A percentile compares a stretch with the other conserved stretches of the same genome.
Evolutionary conservation across 1,140 invertebrate genomes (phyloP).

Genomic region (Bombus affinis): DNA sequence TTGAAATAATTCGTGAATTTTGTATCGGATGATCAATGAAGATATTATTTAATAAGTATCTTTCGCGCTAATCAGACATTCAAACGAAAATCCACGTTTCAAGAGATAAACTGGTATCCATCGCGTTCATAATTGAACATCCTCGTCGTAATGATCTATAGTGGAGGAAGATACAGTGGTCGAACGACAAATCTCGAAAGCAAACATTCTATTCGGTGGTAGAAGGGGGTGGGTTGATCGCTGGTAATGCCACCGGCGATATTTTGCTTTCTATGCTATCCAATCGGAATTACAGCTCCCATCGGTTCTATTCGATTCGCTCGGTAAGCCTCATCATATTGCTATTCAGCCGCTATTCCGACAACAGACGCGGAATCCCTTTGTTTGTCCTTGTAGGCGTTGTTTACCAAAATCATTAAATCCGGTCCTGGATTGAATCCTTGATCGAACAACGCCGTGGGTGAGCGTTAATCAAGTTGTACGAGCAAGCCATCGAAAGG

Average conservation of each 20-base stretch:
- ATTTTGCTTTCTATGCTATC: slow-evolving; percentile 15
- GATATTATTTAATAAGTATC: background rate
- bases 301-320: slow-evolving; percentile 1
- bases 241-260: background rate
- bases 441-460: slow-evolving; percentile 14
- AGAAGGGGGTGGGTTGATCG: background rate
- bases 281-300: slow-evolving; percentile 14
- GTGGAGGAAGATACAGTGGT: background rate
- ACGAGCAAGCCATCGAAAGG: background rate
- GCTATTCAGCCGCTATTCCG: slow-evolving; percentile 39
- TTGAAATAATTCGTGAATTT: too few relatives aligned
- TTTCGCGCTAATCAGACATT: too few relatives aligned
- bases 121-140: background rate
- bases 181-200: background rate
- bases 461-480: slow-evolving; percentile 30
- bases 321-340: slow-evolving; percentile 49
- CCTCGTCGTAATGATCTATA: too few relatives aligned
- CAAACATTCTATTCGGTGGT: background rate
- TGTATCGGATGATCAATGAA: too few relatives aligned
- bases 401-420: slow-evolving; percentile 54
- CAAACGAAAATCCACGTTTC: background rate
- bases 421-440: slow-evolving; percentile 25
- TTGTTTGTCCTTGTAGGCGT: slow-evolving; percentile 35
- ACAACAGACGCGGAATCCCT: slow-evolving; percentile 42
- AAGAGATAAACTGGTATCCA: background rate